A percentile compares a stretch with the other conserved stretches of the same genome.
Conservation (phyloP, 64 coral and sea anemone genomes). For the Dendrophyllia cribrosa region DNA sequence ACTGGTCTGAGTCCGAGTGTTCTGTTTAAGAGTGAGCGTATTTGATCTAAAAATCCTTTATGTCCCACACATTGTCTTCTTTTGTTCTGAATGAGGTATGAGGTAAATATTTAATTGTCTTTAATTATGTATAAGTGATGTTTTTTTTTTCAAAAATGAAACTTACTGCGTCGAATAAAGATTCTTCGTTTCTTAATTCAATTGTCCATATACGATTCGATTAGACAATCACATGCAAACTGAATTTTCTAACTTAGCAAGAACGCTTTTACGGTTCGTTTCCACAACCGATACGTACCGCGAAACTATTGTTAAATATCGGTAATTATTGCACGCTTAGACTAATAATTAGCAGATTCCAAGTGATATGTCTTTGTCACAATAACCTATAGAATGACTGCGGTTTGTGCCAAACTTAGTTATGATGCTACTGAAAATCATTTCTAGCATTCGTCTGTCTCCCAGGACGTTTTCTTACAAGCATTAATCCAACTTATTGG, state of each 20-base stretch:
- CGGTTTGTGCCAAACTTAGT: slow-evolving; percentile 11
- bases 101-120: neutral
- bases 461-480: neutral
- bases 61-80: no score
- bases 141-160: neutral
- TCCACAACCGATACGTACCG: neutral
- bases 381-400: slow-evolving; percentile 4
- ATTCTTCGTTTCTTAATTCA: neutral
- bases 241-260: no score
- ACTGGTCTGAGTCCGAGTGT: no score
- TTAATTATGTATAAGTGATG: slow-evolving; percentile 26
- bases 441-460: neutral
- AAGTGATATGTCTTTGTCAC: neutral
- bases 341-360: neutral
- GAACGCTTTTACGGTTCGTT: neutral
- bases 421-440: neutral
- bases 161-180: neutral
- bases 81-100: no score
- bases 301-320: neutral
- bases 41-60: neutral
- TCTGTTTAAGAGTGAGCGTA: no score
- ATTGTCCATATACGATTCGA: neutral
- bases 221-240: no score
- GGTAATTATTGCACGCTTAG: slow-evolving; percentile 4
- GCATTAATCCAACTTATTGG: neutral